Conservation (phyloP, 2,113 vertebrate genomes). For the Albula goreensis region DNA sequence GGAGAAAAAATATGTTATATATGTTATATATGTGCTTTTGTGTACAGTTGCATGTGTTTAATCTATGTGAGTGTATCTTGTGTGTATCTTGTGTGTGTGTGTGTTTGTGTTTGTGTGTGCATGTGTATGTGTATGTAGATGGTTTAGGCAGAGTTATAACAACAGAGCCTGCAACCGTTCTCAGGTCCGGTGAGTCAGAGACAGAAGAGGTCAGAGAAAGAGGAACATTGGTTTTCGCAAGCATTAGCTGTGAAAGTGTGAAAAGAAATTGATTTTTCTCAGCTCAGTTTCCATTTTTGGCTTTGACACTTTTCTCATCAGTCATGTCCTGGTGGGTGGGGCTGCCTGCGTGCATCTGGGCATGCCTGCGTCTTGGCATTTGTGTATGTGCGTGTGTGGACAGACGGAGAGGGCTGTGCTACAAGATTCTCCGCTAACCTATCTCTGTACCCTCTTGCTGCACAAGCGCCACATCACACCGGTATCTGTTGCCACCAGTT, state of each 20-base stretch:
- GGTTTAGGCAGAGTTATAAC: neutral
- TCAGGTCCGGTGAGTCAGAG: neutral
- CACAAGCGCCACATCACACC: neutral
- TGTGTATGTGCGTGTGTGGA: constrained; percentile 10
- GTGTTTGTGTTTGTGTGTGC: neutral
- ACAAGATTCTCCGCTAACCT: too few species aligned
- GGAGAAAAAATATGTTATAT: neutral
- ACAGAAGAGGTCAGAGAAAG: constrained; percentile 6
- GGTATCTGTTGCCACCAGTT: too few species aligned
- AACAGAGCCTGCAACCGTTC: neutral
- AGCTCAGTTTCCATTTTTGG: constrained; percentile 6
- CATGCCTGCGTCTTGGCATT: neutral
- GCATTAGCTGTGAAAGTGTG: constrained; percentile 18
- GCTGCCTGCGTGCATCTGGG: neutral
- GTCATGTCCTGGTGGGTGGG: neutral
- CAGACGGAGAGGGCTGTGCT: too few species aligned
- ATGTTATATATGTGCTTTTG: neutral
- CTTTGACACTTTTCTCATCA: constrained; percentile 21
- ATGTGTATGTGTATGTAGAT: neutral
- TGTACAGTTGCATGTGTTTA: neutral
- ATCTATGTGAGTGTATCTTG: neutral
- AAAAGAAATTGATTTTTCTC: constrained; percentile 29
- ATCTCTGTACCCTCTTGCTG: neutral
- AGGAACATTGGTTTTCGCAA: constrained; percentile 25
- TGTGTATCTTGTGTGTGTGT: neutral